Conservation (phyloP, 2,113 vertebrate species). For the Forbesichthys papilliferus region DNA sequence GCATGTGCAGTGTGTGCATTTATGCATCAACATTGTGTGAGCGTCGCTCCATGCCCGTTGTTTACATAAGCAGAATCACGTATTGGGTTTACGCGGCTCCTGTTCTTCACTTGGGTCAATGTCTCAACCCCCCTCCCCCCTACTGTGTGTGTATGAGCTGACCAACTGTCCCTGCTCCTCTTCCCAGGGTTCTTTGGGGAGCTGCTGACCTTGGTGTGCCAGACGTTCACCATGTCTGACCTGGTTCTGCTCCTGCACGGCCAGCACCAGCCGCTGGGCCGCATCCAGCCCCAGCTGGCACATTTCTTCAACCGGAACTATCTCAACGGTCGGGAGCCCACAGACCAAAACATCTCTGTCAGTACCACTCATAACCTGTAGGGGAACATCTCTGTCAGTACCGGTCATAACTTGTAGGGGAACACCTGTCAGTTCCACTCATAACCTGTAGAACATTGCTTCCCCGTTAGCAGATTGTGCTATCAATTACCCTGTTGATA, state of each 20-base stretch:
- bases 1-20: neutral
- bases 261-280: slow-evolving; percentile 86
- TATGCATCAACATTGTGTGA: neutral
- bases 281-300: slow-evolving; percentile 87
- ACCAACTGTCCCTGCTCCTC: neutral
- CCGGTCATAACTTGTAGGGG: neutral
- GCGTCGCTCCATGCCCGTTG: too few relatives aligned
- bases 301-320: slow-evolving; percentile 89
- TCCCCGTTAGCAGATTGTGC: neutral
- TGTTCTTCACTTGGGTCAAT: too few relatives aligned
- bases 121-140: neutral
- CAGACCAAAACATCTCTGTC: slow-evolving; percentile 84
- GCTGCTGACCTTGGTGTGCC: slow-evolving; percentile 87
- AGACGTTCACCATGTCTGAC: slow-evolving; percentile 91
- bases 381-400: slow-evolving; percentile 82
- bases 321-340: slow-evolving; percentile 84
- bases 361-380: slow-evolving; percentile 31
- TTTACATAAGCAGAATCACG: too few relatives aligned
- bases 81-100: too few relatives aligned
- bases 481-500: too few relatives aligned
- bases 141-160: neutral
- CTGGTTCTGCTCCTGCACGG: slow-evolving; percentile 91
- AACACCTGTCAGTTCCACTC: slow-evolving; percentile 78
- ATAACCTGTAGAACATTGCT: neutral
- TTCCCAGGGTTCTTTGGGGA: slow-evolving; percentile 89